Evolutionary conservation across 1,140 invertebrate genomes (phyloP), one percentile per base, ranked within the genome.

Genomic region (Aphaenogaster ashmeadi): DNA sequence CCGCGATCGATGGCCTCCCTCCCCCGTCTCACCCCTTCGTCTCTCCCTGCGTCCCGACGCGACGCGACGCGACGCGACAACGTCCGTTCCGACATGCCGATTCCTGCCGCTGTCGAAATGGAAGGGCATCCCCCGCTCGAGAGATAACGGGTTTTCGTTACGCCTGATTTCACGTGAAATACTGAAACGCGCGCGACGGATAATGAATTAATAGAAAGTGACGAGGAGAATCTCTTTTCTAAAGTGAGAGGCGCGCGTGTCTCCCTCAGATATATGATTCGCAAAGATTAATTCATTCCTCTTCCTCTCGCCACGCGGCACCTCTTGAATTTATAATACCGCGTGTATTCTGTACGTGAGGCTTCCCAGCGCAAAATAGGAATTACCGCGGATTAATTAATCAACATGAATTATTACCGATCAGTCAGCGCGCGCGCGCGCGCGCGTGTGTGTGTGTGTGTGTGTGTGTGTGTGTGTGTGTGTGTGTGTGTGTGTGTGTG

Each of bases 61-160:
- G 36, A 21, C 11, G n/a, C 66, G 41, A 38, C 27, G 41, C 66
- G 66, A 66, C 27, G 52, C 83, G 81, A 85, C 74, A 86, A 78
- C 80, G 80, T 84, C 69, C 80, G 69, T 47, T 84, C 3, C 52
- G 69, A 84, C 69, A 62, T 84, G 13, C 80, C 80, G 80, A 74
- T 74, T 84, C 38, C 67, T 62, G 69, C 56, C 79, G 47, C 69
- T 75, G 80, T 50, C 69, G 69, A 74, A 74, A 84, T 74, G 33
- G 41, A 74, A 74, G 54, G 47, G 56, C 13, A 36, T 47, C 21
- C 44, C 50, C 66, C 21, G 3, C 50, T 54, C 44, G 69, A 47
- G 67, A 72, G 80, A 84, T 84, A 84, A 50, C 69, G 69, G 66
- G 5, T 84, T 83, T 74, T 74, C 54, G 18, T 47, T 74, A 50